Evolutionary conservation across 2,888 invertebrate species (phyloP), one percentile per base, ranked within the genome.

Genomic region (Erannis defoliaria): DNA sequence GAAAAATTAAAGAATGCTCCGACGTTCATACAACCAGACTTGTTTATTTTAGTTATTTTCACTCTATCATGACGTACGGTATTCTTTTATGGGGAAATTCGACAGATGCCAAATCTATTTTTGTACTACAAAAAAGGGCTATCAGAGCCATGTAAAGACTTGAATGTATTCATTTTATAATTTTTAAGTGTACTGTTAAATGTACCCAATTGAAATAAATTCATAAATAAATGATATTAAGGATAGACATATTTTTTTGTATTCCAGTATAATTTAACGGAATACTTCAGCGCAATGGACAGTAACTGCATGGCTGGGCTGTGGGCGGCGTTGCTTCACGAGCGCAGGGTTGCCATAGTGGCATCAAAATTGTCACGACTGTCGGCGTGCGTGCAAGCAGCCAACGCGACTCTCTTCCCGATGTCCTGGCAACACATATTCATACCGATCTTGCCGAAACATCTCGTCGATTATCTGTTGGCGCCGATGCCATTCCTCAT

Each of bases 361-460:
- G 99, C 99, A 0, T 95, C 96, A 67, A 97, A 97, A 80, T 93
- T 99, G 67, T 97, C 97, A 69, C 94, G 98, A 62, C 93, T 99
- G 49, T 98, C 98, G 50, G 98, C 99, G 0, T 97, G 97, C 79
- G 97, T 97, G 23, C 98, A 99, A 86, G 99, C 99, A 12, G 98
- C 98, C 16, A 98, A 98, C 84, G 96, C 97, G 65, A 96, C 99
- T 46, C 95, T 99, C 40, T 99, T 98, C 89, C 99, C 99, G 0
- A 99, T 99, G 98, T 96, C 97, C 72, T 99, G 99, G 99, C 99
- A 99, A 89, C 99, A 99, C 80, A 98, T 99, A 81, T 99, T 97
- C 87, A 99, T 99, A 88, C 99, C 99, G 54, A 97, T 99, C 73
- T 91, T 99, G 78, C 99, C 99, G 19, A 94, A 96, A 84, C 95